These are phyloP conservation scores for Cebus imitator DNA, from an alignment of 2,113 vertebrate species.

Conservation along the genomic window DNA sequence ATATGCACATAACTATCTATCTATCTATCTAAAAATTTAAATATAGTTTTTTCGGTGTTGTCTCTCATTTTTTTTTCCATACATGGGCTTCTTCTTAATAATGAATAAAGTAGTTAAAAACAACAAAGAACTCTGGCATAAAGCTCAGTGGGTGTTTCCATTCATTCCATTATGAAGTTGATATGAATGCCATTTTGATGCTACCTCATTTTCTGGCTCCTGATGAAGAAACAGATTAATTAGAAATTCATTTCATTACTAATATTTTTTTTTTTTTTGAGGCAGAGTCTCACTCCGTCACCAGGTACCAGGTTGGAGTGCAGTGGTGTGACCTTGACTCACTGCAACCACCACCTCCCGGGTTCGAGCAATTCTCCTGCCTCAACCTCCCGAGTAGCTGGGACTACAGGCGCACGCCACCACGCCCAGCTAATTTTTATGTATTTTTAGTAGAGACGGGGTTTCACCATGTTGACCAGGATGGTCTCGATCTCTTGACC, in stretches of 20 bases:
- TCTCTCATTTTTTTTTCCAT: neutral
- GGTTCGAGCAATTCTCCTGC: no score
- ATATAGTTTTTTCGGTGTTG: neutral
- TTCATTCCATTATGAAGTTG: neutral
- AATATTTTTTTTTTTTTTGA: neutral
- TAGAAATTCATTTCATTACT: neutral
- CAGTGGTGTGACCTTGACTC: no score
- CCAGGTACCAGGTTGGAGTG: no score
- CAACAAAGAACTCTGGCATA: neutral
- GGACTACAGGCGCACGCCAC: no score
- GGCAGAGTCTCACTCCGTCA: no score
- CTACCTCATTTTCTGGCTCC: neutral
- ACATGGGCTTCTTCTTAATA: neutral
- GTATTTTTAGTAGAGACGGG: no score
- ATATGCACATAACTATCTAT: no score
- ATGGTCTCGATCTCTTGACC: no score
- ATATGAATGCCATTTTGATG: neutral
- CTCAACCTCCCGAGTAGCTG: no score
- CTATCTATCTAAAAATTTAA: neutral
- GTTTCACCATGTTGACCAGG: no score
- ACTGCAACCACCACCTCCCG: no score
- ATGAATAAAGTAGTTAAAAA: neutral
- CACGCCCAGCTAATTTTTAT: no score
- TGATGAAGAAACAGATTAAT: neutral
- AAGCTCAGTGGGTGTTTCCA: neutral